Base-by-base conservation (phyloP, 2,113 vertebrate species). In the Arizona elegans region DNA sequence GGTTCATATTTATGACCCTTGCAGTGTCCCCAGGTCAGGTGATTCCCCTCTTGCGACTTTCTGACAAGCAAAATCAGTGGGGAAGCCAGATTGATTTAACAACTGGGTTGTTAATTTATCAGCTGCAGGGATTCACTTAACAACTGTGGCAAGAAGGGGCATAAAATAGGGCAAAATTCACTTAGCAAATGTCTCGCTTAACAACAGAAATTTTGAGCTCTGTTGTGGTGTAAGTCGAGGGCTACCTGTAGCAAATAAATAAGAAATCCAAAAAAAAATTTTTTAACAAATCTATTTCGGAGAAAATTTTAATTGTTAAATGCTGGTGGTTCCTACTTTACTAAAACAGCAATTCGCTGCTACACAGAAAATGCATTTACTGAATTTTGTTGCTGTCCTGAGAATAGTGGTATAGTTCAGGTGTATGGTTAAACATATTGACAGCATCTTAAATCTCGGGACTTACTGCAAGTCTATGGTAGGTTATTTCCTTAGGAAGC, bases 301-400 rank as follows among this genome's bases (percentile, higher is more conserved):
- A 38, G 43, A 70, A 50, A 29, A 5, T 7, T 33, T 54, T 24
- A 85, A 38, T 86, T 91, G 24, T n/a, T 81, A 59, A 92, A 93
- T 96, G 94, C 92, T 93, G 93, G 88, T 95, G 92, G 94, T 95
- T 94, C 94, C 92, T 33, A 54, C 93, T 94, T 24, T 43, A 91
- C 92, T 94, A 94, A 95, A 93, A 95, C 94, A 95, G 94, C 90
- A 96, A 93, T 96, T 97, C 92, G 87, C 96, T 88, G 94, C 94
- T 95, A 94, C 91, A 91, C 95, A 94, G 96, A 95, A 96, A 95
- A 88, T 1, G 7, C 89, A 93, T 21, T 94, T 94, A 59, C 12
- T 75, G 93, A 94, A 93, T 87, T 55, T 43, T 91, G 90, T 55
- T 90, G 56, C 93, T 70, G 93, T 33, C 55, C 91, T 62, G 90